Base-by-base conservation (phyloP, 2,888 invertebrate species). In the Mythimna albipuncta region DNA sequence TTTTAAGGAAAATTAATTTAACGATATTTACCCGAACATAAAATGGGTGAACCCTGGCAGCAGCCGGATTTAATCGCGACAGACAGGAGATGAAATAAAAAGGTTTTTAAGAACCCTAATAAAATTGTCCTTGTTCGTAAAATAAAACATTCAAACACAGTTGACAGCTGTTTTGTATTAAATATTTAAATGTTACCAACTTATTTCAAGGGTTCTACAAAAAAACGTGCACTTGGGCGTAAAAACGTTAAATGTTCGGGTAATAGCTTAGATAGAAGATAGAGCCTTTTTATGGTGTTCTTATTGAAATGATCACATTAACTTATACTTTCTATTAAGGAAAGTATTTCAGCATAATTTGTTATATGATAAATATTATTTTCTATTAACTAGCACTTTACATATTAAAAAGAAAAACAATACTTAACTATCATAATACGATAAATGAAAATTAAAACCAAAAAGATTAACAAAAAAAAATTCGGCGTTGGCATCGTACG, bases 61-160 rank as follows among this genome's bases (percentile, higher is more conserved):
- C 82, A 69, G 59, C 67, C 61, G 55, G 67, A 59, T 64, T 81
- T 77, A 77, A 77, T 79, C 64, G 64, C 64, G 38, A 61, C 69
- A 55, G 82, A 77, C 77, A 77, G 77, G 78, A 77, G 78, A 77
- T 77, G 69, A 77, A 77, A 77, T 77, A 69, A 77, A 77, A 77
- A 77, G 77, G 77, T 63, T 77, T 81, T 77, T 55, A 58, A 58
- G 77, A 67, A 57, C 59, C 78, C 59, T 69, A 63, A 77, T 77
- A 82, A 77, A 82, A 77, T 47, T 82, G 41, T 50, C 63, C 82
- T 64, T 82, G 35, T 77, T 59, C 62, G 44, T 62, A 68, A 55
- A 75, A 73, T 52, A 32, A 69, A 21, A 26, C 35, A 47, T 47
- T 44, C 21, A 52, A 63, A 41, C 44, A 26, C 26, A 26, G 16